Evolutionary conservation across 2,113 vertebrate species (phyloP).

Genomic region (Caracal caracal): DNA sequence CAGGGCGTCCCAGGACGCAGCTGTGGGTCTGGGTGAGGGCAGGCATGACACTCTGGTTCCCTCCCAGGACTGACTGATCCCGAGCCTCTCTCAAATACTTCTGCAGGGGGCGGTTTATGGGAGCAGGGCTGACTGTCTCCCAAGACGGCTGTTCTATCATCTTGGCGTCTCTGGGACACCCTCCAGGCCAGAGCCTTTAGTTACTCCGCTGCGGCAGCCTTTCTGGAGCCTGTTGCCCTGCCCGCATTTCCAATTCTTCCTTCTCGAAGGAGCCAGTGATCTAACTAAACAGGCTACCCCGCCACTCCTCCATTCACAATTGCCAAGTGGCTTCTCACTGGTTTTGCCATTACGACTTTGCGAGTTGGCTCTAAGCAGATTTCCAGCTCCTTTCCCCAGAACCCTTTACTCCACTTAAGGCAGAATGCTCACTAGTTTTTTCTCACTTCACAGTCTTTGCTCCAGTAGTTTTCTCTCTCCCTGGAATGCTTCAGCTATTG

Average conservation of each 20-base stretch:
- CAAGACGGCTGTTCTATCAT: fast-evolving
- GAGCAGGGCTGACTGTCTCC: neutral
- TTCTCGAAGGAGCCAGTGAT: neutral
- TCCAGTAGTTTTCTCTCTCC: neutral
- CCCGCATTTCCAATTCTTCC: neutral
- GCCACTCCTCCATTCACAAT: neutral
- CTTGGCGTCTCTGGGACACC: neutral
- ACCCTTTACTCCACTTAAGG: neutral
- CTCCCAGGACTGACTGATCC: too few species aligned
- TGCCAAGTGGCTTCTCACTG: neutral
- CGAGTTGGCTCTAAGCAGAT: neutral
- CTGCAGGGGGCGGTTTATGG: neutral
- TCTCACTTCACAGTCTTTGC: neutral
- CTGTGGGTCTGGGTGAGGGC: neutral
- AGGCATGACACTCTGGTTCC: neutral
- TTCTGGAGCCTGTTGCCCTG: neutral
- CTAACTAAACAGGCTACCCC: neutral
- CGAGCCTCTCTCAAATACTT: neutral
- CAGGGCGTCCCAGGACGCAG: neutral
- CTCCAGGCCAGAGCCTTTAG: neutral
- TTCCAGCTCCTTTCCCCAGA: neutral
- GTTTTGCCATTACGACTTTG: neutral
- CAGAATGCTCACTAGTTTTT: neutral
- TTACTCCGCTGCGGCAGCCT: neutral
- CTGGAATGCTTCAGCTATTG: neutral